Evolutionary conservation across 2,113 vertebrate species (phyloP), one percentile per base, ranked within the genome.

Genomic region (Tautogolabrus adspersus): DNA sequence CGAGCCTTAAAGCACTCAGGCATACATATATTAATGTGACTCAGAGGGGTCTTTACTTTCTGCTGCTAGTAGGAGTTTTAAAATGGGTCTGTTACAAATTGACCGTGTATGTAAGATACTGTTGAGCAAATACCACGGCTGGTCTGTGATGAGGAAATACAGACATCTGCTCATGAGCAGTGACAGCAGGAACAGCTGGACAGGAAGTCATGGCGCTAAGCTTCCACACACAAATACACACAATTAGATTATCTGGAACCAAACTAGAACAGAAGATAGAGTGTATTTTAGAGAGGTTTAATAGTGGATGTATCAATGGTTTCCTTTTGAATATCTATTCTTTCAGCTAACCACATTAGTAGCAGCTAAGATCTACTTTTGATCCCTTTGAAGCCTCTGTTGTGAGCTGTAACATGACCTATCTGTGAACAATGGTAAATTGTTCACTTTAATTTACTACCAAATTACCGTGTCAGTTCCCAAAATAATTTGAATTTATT

Each of bases 151-250:
- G 49, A 88, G 81, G 83, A 90, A 89, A 90, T 75, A 59, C 86
- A 90, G 85, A 82, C 86, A 85, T 91, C 79, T 87, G 85, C 85
- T 88, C 79, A 71, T 22, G 38, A 67, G 73, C 63, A 57, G 62
- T 81, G 90, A 88, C 86, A 84, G 85, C 84, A 80, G 84, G 86
- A 91, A 89, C 90, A 92, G 91, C 87, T 90, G 91, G 89, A 88
- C 88, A 83, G 89, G 88, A 91, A 92, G 87, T 84, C 54, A 57
- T 61, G 67, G 73, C 60, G 82, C 82, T 76, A 75, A 85, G 81
- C 79, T 52, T 56, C 57, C 58, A 61, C 42, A 51, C 61, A 62
- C 57, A 69, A 26, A 49, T 13, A 40, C 55, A 57, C 63, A 70
- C 64, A 55, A 23, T 59, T 30, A 66, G 62, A 83, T 85, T 84